Conservation (phyloP, 2,888 invertebrate species). For the Lasiommata megera region DNA sequence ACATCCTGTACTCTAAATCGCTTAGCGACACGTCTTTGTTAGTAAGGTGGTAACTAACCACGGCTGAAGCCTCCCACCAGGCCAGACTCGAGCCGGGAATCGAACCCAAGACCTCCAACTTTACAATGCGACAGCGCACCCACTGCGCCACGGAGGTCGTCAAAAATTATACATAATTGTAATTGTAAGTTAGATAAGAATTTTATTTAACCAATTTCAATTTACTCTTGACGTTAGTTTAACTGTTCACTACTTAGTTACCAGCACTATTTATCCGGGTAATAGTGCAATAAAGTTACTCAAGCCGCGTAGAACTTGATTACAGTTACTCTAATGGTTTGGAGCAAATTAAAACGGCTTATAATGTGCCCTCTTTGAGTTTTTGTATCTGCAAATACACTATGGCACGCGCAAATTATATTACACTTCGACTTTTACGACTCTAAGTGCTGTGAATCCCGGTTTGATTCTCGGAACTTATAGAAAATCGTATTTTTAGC, state of each 20-base stretch:
- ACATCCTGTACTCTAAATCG: too few species aligned
- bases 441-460: neutral
- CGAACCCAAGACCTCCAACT: too few species aligned
- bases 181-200: too few species aligned
- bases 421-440: neutral
- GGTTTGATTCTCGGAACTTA: neutral
- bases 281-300: conserved; percentile 13
- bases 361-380: conserved; percentile 4
- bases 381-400: conserved; percentile 3
- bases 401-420: neutral
- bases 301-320: conserved; percentile 8
- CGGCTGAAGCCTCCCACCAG: too few species aligned
- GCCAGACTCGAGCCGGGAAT: too few species aligned
- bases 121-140: too few species aligned
- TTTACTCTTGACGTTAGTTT: neutral
- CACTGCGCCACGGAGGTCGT: too few species aligned
- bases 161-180: too few species aligned
- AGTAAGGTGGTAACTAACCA: too few species aligned
- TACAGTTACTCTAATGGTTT: conserved; percentile 18
- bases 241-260: neutral
- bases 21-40: too few species aligned
- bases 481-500: too few species aligned
- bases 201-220: neutral
- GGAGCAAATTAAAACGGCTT: conserved; percentile 18
- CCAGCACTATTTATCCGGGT: conserved; percentile 9